A percentile compares a stretch with the other conserved stretches of the same genome.
Conservation (phyloP, 2,113 vertebrate species). For the Peromyscus californicus region DNA sequence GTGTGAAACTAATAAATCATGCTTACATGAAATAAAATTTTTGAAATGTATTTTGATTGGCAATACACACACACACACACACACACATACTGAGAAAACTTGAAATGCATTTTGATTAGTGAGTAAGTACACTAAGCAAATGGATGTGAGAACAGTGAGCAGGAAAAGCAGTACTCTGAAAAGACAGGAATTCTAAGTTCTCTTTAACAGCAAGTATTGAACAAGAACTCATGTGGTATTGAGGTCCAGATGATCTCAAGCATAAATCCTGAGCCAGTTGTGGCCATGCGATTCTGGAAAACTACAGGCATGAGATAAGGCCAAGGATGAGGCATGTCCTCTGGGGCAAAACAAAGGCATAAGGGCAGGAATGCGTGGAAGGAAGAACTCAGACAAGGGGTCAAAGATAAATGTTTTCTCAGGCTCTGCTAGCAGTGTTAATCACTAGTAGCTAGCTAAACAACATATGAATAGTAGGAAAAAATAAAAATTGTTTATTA, state of each 20-base stretch:
- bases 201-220: not conserved
- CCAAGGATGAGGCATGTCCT: not conserved
- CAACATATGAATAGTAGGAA: not conserved
- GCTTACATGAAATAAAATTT: not conserved
- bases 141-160: not conserved
- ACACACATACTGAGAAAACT: not conserved
- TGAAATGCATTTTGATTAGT: not conserved
- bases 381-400: not conserved
- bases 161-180: not conserved
- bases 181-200: fast-evolving
- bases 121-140: not conserved
- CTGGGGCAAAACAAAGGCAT: not conserved
- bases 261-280: not conserved
- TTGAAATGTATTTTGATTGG: not conserved
- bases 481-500: not conserved
- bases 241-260: not conserved
- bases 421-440: not conserved
- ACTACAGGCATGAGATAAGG: not conserved
- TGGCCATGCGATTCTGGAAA: not conserved
- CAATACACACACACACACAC: no score
- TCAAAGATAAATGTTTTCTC: not conserved
- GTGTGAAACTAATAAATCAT: not conserved
- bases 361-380: not conserved
- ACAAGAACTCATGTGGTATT: no score
- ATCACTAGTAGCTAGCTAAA: not conserved